Base-by-base conservation (phyloP, 2,113 vertebrate genomes). In the Sander vitreus region DNA sequence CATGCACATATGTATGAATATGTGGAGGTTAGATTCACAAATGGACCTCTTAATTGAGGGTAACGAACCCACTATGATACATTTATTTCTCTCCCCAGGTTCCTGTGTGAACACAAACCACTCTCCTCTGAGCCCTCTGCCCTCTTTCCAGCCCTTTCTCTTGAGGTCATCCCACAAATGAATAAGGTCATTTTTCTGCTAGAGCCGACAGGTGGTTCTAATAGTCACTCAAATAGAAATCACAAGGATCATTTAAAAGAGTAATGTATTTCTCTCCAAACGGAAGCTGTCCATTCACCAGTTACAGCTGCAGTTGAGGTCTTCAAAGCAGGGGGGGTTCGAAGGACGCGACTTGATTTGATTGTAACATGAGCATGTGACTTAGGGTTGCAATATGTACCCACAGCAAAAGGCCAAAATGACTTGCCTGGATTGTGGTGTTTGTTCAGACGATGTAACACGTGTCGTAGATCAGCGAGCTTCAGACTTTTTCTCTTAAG, bases 171-270 rank as follows among this genome's bases (percentile, higher is more conserved):
- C 14, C 62, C 19, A 33, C 64, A 72, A 81, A 87, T 84, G 0
- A 85, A 89, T 88, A 73, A 33, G n/a, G 55, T 18, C 1, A 58
- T 63, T 70, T 72, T 82, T 75, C 60, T 51, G 25, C 54, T 57
- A 27, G 4, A 33, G 67, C 21, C 47, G 12, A 76, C 66, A 62
- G 57, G 16, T 36, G 18, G 43, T 82, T 89, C 76, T 57, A 54
- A 62, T 63, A 59, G 54, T 55, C 23, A 50, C 50, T 73, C 50
- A 60, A 89, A 90, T 58, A 25, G 25, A 81, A 84, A 86, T 90
- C 83, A 81, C 74, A 69, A 82, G 85, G 39, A 80, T 80, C 5
- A 16, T 69, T 36, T 62, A 21, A 60, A 78, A 25, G 33, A 81
- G 48, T 21, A 50, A 73, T 63, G 64, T 23, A 62, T 79, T 43